Evolutionary conservation across 2,113 vertebrate species (phyloP), one percentile per base, ranked within the genome.

Genomic region (Atherinomorus stipes): DNA sequence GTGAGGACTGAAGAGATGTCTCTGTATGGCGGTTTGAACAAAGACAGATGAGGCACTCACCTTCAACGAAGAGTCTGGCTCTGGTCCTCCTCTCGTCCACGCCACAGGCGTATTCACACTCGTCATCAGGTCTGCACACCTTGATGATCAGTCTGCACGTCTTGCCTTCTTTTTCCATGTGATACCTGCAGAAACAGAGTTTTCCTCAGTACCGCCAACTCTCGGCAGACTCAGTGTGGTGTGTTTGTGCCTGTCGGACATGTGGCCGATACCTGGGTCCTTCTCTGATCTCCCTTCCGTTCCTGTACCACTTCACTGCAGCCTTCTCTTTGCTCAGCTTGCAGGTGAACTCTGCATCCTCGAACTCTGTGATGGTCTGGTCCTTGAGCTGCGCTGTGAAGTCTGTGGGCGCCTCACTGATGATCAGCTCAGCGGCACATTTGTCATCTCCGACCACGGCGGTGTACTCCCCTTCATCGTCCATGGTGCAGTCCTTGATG

Each of bases 21-120:
- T 40, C 6, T 26, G 16, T 63, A 6, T 18, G 11, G 19, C 26
- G 50, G 6, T 51, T 13, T 38, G n/a, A 26, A 18, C 0, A 3
- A 34, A 31, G 1, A 58, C 10, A 50, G 16, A 22, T 64, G 1
- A 52, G 28, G 67, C 34, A 64, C 23, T 37, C 88, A 96, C 98
- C 98, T 95, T 99, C 98, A 77, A 99, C 97, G 84, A 99, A 99
- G 64, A 99, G 96, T 51, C 96, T 93, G n/a, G 97, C 98, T 82
- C 96, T 95, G 40, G 96, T 95, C 89, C 95, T 96, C 70, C 95
- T 96, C 74, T 99, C 97, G 31, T 99, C 98, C n/a, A 96, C 91
- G 11, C 97, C 97, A 81, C 98, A 99, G 69, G 97, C 95, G 65
- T 99, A 99, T 95, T 99, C 98, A 90, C 96, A 97, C 71, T 99